A percentile compares a stretch with the other conserved stretches of the same genome.
Conservation (phyloP, 2,888 invertebrate species). For the Clistopyga incitator region DNA sequence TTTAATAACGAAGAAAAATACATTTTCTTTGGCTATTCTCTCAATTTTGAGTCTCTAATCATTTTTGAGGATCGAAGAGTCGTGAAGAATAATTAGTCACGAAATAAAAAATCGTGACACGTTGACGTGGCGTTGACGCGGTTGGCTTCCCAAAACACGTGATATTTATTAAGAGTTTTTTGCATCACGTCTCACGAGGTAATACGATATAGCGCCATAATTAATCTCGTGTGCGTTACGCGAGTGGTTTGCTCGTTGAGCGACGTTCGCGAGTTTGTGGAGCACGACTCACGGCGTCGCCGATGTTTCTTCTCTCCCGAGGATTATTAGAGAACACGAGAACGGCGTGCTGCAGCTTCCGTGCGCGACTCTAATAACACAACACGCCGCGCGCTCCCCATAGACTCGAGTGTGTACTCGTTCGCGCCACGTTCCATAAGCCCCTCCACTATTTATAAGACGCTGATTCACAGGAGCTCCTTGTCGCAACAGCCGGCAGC, state of each 20-base stretch:
- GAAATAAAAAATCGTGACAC: neutral
- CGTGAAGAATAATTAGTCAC: neutral
- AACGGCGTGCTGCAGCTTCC: slow-evolving; percentile 32
- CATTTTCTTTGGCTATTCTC: neutral
- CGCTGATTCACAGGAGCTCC: slow-evolving; percentile 74
- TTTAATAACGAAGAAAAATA: neutral
- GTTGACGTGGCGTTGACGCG: neutral
- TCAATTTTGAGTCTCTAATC: neutral
- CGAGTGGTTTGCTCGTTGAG: slow-evolving; percentile 4
- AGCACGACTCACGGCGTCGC: slow-evolving; percentile 32
- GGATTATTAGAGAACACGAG: slow-evolving; percentile 42
- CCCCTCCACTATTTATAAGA: slow-evolving; percentile 74
- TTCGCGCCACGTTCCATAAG: slow-evolving; percentile 61
- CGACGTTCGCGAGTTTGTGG: slow-evolving; percentile 31
- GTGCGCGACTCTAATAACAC: slow-evolving; percentile 51
- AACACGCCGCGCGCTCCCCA: slow-evolving; percentile 11
- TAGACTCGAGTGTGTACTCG: slow-evolving; percentile 53
- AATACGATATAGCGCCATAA: slow-evolving; percentile 13
- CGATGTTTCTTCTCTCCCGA: slow-evolving; percentile 24
- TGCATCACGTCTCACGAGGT: neutral
- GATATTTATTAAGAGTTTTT: neutral
- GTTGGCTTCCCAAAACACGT: neutral
- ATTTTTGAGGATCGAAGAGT: neutral
- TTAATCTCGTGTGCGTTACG: slow-evolving; percentile 17
- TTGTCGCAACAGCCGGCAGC: slow-evolving; percentile 47